These are phyloP conservation scores for Apistogramma diplotaenia DNA, from an alignment of 2,113 vertebrate genomes.

Conservation along the genomic window DNA sequence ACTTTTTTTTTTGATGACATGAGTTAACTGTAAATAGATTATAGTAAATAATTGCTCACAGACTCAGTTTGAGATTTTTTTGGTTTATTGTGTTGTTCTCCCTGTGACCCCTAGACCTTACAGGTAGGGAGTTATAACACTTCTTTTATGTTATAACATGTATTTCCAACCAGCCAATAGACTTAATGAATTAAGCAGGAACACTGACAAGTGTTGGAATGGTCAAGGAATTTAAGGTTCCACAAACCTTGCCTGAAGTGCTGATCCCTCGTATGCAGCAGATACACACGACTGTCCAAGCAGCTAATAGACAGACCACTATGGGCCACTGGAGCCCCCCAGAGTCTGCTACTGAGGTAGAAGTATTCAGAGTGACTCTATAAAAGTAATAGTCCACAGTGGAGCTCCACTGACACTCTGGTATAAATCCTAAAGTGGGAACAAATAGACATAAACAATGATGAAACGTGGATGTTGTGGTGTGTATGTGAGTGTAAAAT, in stretches of 20 bases:
- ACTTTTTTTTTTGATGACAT: too few relatives aligned
- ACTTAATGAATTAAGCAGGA: background rate
- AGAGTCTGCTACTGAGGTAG: conserved; percentile 77
- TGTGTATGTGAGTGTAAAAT: background rate
- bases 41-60: too few relatives aligned
- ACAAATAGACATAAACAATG: background rate
- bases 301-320: conserved; percentile 80
- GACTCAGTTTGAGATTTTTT: too few relatives aligned
- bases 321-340: conserved; percentile 88
- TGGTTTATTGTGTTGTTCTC: too few relatives aligned
- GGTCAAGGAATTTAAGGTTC: background rate
- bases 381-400: background rate
- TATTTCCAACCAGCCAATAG: too few relatives aligned
- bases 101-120: too few relatives aligned
- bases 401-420: background rate
- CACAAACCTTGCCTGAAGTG: conserved; percentile 75
- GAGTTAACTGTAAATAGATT: too few relatives aligned
- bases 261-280: conserved; percentile 88
- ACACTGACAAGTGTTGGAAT: background rate
- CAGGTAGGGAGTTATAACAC: too few relatives aligned
- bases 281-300: conserved; percentile 84
- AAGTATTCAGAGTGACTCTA: conserved; percentile 85
- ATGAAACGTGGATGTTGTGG: background rate
- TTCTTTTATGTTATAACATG: too few relatives aligned
- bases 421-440: background rate